Base-by-base conservation (phyloP, 2,888 invertebrate species). In the Sphaerophoria taeniata region DNA sequence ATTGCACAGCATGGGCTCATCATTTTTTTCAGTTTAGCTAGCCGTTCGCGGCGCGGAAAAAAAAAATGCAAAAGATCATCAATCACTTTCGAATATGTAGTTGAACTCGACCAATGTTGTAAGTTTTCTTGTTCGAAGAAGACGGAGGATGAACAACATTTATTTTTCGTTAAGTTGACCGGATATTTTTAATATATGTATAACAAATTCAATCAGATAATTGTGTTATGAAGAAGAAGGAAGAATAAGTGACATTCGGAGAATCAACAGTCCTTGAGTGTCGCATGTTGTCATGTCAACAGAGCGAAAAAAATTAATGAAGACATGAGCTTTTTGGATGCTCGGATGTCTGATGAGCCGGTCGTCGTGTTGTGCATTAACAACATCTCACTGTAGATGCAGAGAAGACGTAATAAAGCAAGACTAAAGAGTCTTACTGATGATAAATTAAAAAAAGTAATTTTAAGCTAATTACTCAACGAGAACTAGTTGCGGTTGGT, bases 81-180 rank as follows among this genome's bases (percentile, higher is more conserved):
- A 84, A 84, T 84, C 83, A 84, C 79, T 79, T 84, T 84, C 83
- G 83, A 84, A 83, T 74, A n/a, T n/a, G n/a, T n/a, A 79, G 73
- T 82, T 71, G 34, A 70, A 60, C 14, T 60, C 34, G 60, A 60
- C 60, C 43, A 9, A 60, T 60, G 60, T 60, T 60, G 60, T 60
- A 60, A 60, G 60, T 60, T 60, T 60, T 36, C 43, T 60, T 24
- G 43, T 7, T 3, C 3, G 60, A 24, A 43, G 60, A 60, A 60
- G 24, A 84, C 75, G 80, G n/a, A n/a, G n/a, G n/a, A 80, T 84
- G 84, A 75, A 84, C 80, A 84, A 80, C 84, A n/a, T n/a, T n/a
- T n/a, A n/a, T n/a, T n/a, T n/a, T n/a, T n/a, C n/a, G 58, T 34
- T 24, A 51, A 45, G 71, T 75, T 71, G 55, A 75, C 72, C 76